Evolutionary conservation across 2,888 invertebrate genomes (phyloP), one percentile per base, ranked within the genome.

Genomic region (Steromphala cineraria): DNA sequence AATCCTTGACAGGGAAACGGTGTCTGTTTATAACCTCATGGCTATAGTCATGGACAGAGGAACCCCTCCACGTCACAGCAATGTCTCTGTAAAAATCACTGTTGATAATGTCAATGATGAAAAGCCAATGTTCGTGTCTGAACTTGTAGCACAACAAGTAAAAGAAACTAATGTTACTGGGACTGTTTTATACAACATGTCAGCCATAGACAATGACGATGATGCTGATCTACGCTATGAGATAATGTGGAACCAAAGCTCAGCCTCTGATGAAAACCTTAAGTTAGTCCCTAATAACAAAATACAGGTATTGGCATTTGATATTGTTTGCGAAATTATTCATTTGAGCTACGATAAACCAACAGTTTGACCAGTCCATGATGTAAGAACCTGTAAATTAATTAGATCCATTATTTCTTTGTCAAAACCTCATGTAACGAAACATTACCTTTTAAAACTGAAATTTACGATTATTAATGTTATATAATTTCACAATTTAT

Each of bases 1-100:
- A 19, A 21, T 28, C 13, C 80, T 86, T 15, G 84, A 86, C 67
- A 31, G 82, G 8, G 86, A 86, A 53, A 21, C 67, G 8, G 75
- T 31, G 7, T 21, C 78, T 19, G 0, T 31, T 13, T 83, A 86
- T 67, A 78, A 78, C 19, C 71, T 86, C 17, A 85, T 81, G 15
- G 56, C 86, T 15, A 13, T 78, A 21, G 85, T 85, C 13, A 81
- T 53, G 17, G 86, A 86, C 80, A 67, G 75, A 53, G 84, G 82
- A 8, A 53, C 56, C 2, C 81, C 81, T 2, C 52, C 56, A 53
- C 21, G 0, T 15, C 67, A 21, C 17, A 75, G 79, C 24, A 76
- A 28, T 4, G 21, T 71, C 5, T 62, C 15, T 2, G 79, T 81
- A 2, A 53, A 15, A 21, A 62, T 81, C 17, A 24, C 13, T 4